These are phyloP conservation scores for Acanthosoma haemorrhoidale DNA, from an alignment of 2,888 invertebrate genomes.

Conservation along the genomic window DNA sequence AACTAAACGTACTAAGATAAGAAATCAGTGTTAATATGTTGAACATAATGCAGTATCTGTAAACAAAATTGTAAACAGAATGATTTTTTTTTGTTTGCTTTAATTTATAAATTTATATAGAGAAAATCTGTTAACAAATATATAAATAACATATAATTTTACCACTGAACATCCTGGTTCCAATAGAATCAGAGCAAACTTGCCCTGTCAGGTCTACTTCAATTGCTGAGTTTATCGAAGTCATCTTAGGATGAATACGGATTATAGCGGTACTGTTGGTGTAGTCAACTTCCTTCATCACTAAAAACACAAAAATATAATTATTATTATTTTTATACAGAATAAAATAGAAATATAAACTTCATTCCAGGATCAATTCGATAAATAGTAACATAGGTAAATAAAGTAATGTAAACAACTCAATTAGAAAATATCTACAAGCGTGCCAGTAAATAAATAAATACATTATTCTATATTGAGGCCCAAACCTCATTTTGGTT, in stretches of 20 bases:
- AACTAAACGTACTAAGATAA: too few relatives aligned
- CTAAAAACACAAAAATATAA: conserved; percentile 51
- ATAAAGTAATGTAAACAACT: too few relatives aligned
- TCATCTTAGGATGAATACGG: conserved; percentile 81
- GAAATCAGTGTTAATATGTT: too few relatives aligned
- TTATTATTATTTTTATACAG: too few relatives aligned
- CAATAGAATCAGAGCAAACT: conserved; percentile 88
- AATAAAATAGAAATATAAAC: too few relatives aligned
- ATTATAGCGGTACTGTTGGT: conserved; percentile 81
- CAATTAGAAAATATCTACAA: too few relatives aligned
- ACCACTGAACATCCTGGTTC: conserved; percentile 63
- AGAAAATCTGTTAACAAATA: too few relatives aligned
- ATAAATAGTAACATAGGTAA: too few relatives aligned
- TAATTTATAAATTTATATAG: conserved; percentile 35
- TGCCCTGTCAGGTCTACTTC: conserved; percentile 94
- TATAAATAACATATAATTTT: conserved; percentile 34
- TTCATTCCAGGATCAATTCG: too few relatives aligned
- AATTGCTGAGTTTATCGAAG: conserved; percentile 93
- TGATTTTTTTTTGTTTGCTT: not conserved
- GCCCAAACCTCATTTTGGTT: too few relatives aligned
- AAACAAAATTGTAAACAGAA: not conserved
- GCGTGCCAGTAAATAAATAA: too few relatives aligned
- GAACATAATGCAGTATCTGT: not conserved
- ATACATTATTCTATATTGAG: too few relatives aligned
- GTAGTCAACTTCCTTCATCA: conserved; percentile 84